Conservation (phyloP, 2,113 vertebrate species). For the Clarias batrachus region DNA sequence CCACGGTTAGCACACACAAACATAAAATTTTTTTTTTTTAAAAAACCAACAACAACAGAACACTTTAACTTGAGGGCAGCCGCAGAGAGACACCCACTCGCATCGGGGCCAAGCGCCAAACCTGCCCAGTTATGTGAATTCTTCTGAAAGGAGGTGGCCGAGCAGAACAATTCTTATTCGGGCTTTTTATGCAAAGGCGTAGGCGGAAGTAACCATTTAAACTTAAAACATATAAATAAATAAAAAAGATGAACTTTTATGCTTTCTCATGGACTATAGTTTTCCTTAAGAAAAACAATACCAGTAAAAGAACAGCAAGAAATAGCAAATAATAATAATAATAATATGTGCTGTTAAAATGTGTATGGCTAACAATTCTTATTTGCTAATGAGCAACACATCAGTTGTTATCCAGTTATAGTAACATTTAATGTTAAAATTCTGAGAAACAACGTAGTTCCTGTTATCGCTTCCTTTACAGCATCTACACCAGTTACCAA, state of each 20-base stretch:
- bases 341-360: background rate
- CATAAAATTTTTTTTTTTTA: too few species aligned
- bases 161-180: background rate
- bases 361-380: background rate
- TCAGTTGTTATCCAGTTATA: background rate
- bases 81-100: conserved; percentile 1
- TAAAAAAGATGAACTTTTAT: background rate
- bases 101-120: background rate
- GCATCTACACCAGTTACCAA: background rate
- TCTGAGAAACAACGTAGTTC: background rate
- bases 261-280: background rate
- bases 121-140: background rate
- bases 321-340: background rate
- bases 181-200: background rate
- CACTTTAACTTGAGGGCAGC: background rate
- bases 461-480: background rate
- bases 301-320: background rate
- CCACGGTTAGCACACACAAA: background rate
- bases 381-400: background rate
- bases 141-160: background rate
- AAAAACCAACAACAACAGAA: background rate
- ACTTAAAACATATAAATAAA: background rate
- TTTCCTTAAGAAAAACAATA: background rate
- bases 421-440: background rate
- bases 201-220: background rate